Conservation (phyloP, 2,888 invertebrate genomes). For the Drosophila nr. perissopoda region DNA sequence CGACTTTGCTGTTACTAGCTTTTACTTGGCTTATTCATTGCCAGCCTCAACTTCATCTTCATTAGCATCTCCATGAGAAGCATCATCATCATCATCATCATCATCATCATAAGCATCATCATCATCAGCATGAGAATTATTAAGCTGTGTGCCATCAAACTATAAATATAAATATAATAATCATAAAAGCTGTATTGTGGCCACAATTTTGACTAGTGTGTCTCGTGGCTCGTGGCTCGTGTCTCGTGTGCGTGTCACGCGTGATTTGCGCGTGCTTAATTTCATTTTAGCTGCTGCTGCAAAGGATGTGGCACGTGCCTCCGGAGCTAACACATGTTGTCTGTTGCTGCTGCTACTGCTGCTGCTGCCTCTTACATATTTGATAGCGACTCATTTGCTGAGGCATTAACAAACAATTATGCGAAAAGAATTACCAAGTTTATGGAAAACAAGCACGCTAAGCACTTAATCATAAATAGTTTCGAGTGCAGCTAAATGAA, state of each 20-base stretch:
- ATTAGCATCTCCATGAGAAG: conserved; percentile 2
- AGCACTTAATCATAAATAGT: conserved; percentile 39
- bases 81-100: conserved; percentile 19
- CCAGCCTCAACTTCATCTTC: conserved; percentile 45
- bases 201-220: conserved; percentile 21
- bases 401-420: conserved; percentile 67
- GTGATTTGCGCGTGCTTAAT: conserved; percentile 68
- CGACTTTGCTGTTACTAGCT: conserved; percentile 14
- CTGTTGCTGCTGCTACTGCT: background rate
- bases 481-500: conserved; percentile 26
- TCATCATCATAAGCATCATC: conserved; percentile 3
- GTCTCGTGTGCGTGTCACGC: conserved; percentile 56
- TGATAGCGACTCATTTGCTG: conserved; percentile 55
- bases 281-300: conserved; percentile 56
- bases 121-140: conserved; percentile 5
- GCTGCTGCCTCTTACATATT: conserved; percentile 5
- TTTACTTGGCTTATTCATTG: conserved; percentile 66
- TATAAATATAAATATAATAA: conserved; percentile 62
- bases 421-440: conserved; percentile 23
- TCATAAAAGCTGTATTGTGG: conserved; percentile 38
- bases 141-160: conserved; percentile 54
- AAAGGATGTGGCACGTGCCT: conserved; percentile 31
- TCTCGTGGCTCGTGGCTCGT: conserved; percentile 15
- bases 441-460: conserved; percentile 31
- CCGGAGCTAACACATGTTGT: conserved; percentile 10